Conservation (phyloP, 2,113 vertebrate species). For the Thomomys bottae region DNA sequence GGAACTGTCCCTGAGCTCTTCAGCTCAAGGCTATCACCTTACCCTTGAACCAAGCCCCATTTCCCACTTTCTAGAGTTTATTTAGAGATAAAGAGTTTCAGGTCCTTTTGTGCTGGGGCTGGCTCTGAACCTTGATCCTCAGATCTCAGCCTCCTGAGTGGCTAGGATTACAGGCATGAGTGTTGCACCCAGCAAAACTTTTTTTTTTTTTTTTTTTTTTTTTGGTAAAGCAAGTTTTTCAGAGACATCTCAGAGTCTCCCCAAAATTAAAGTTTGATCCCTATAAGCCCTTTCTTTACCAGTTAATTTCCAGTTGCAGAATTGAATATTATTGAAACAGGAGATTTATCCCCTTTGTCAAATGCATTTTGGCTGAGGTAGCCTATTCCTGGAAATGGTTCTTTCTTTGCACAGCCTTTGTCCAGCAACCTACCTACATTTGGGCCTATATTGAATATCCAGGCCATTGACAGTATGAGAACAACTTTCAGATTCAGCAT, state of each 20-base stretch:
- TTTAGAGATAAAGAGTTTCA: no score
- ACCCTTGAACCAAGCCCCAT: no score
- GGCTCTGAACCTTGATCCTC: no score
- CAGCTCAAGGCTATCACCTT: no score
- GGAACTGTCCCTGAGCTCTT: no score
- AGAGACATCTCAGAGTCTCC: neutral
- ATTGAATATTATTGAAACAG: neutral
- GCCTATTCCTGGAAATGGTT: neutral
- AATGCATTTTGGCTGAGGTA: neutral
- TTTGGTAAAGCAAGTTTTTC: neutral
- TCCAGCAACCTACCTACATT: neutral
- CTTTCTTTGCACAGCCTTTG: slow-evolving; percentile 17
- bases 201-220: no score
- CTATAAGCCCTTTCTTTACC: neutral
- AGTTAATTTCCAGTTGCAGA: neutral
- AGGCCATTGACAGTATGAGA: neutral
- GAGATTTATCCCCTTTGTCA: neutral
- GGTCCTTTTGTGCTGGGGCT: no score
- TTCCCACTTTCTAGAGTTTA: no score
- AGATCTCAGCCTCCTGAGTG: no score
- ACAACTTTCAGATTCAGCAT: neutral
- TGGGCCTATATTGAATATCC: neutral
- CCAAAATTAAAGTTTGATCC: slow-evolving; percentile 11
- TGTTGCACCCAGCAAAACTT: no score
- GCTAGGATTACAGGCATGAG: no score